A percentile compares a stretch with the other conserved stretches of the same genome.
These are phyloP conservation scores for Drosophila albomicans DNA, from an alignment of 1,140 invertebrate species.

Conservation along the genomic window DNA sequence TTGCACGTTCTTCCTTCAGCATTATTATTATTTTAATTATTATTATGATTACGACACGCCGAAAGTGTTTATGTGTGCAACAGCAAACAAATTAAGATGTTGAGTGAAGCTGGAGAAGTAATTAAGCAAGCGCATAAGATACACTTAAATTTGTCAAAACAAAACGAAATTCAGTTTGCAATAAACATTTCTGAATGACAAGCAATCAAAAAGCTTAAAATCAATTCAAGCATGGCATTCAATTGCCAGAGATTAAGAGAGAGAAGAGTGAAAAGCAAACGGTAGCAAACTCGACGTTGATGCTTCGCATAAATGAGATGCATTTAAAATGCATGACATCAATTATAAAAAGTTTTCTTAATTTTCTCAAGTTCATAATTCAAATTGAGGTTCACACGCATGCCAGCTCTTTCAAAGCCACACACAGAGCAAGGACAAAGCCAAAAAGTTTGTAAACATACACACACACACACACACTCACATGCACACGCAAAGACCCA, in stretches of 20 bases:
- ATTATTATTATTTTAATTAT: constrained; percentile 17
- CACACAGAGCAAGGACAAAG: constrained; percentile 44
- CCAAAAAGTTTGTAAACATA: constrained; percentile 52
- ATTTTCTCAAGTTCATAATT: constrained; percentile 73
- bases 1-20: constrained; percentile 51
- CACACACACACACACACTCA: constrained; percentile 4
- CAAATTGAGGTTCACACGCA: constrained; percentile 61
- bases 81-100: constrained; percentile 52
- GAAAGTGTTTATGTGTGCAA: constrained; percentile 23
- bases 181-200: not conserved
- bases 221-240: constrained; percentile 36
- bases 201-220: constrained; percentile 10
- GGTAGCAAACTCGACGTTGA: not conserved
- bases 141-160: not conserved
- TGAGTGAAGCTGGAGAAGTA: not conserved
- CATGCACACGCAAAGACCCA: constrained; percentile 26
- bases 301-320: constrained; percentile 36
- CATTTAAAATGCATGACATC: constrained; percentile 78
- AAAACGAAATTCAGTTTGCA: not conserved
- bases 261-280: constrained; percentile 37
- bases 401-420: constrained; percentile 53
- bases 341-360: constrained; percentile 79
- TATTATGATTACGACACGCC: constrained; percentile 25
- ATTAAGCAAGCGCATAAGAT: constrained; percentile 15
- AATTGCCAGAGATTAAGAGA: constrained; percentile 7